These are phyloP conservation scores for Microplitis manilae DNA, from an alignment of 2,888 invertebrate genomes.

Conservation along the genomic window DNA sequence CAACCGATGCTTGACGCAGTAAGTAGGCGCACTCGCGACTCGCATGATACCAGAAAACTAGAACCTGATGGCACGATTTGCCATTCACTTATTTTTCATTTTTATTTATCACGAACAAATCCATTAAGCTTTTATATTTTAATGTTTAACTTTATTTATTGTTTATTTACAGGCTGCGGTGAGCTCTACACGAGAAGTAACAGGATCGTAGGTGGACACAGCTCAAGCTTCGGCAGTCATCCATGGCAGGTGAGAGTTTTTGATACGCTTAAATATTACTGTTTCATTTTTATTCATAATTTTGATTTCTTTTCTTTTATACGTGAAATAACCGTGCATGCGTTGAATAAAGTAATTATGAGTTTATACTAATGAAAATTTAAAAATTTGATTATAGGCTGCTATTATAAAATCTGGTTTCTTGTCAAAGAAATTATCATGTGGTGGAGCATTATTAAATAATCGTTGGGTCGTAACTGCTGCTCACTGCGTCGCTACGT, in stretches of 20 bases:
- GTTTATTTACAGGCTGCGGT: slow-evolving; percentile 84
- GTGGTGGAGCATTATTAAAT: slow-evolving; percentile 91
- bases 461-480: slow-evolving; percentile 94
- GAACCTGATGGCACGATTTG: not conserved
- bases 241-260: slow-evolving; percentile 84
- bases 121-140: not conserved
- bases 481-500: slow-evolving; percentile 94
- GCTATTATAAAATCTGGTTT: slow-evolving; percentile 94
- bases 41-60: not conserved
- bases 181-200: slow-evolving; percentile 90
- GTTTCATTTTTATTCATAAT: not conserved
- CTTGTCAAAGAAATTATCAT: slow-evolving; percentile 89
- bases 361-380: too few species aligned
- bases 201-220: slow-evolving; percentile 92
- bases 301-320: slow-evolving; percentile 16
- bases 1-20: not conserved
- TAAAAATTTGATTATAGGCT: slow-evolving; percentile 72
- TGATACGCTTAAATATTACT: slow-evolving; percentile 21
- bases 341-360: not conserved
- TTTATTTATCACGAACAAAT: not conserved
- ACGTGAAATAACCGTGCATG: not conserved
- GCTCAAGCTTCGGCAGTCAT: slow-evolving; percentile 91
- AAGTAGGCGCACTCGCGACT: not conserved
- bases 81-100: not conserved
- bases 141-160: slow-evolving; percentile 31